Evolutionary conservation across 2,888 invertebrate genomes (phyloP), one percentile per base, ranked within the genome.

Genomic region (Patella ulyssiponensis): DNA sequence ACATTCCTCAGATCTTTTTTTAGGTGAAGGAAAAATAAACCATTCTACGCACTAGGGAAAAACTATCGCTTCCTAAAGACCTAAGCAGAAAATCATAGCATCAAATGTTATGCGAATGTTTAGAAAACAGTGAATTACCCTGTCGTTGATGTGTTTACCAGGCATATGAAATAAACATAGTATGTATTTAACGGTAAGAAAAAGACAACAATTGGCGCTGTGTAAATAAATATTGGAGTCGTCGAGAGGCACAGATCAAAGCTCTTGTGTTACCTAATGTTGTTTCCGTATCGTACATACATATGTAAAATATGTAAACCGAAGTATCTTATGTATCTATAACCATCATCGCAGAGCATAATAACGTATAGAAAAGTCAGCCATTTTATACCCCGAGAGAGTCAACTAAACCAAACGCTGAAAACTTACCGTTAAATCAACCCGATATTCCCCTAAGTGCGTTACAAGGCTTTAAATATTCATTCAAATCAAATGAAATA

Each of bases 31-130:
- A 44, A 44, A 44, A 44, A 44, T 44, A 44, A 44, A 44, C 44
- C 44, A 44, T 44, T 44, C 44, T 44, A 44, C 44, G 44, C 44
- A 44, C 44, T 9, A 64, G 20, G 23, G 23, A 23, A 64, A 64
- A 64, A 64, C n/a, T 64, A 44, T 44, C 44, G 9, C 64, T 12
- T 9, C 64, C 23, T 64, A 64, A 64, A 64, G 64, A 64, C 64
- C 23, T 64, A 23, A 64, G 64, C 64, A 64, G 64, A 64, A 64
- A 64, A 15, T 64, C 64, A 64, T 64, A 64, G 64, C 64, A 64
- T 64, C 64, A 64, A 64, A 64, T 64, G 64, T 64, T 64, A 64
- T 64, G 64, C 23, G 64, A 64, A 64, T 64, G 64, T 64, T 64
- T 64, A 23, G 64, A 64, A 23, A 64, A 64, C 20, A 15, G 12